Evolutionary conservation across 2,797 vertebrate genomes (phyloP), one percentile per base, ranked within the genome.

Genomic region (Esox lucius): DNA sequence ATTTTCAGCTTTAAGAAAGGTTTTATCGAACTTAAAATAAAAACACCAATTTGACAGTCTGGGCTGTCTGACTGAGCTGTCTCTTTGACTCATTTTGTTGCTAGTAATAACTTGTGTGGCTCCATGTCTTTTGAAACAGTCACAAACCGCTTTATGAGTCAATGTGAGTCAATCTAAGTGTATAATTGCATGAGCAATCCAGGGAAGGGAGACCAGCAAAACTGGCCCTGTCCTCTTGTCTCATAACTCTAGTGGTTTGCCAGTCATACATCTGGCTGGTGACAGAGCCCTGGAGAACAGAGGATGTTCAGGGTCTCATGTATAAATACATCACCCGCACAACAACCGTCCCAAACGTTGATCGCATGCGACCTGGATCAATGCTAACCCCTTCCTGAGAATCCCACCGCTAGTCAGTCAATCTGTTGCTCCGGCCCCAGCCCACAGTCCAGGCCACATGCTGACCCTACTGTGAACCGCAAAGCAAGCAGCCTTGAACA

Each of bases 221-320:
- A 89, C 83, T 78, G 75, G 73, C 76, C 80, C 49, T 70, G 46
- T 7, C 67, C 49, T 73, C 70, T 81, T 70, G 78, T 75, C 59
- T 28, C 17, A n/a, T 56, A n/a, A n/a, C 19, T 42, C 79, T 72
- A 39, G 31, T n/a, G 24, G 67, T 78, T 78, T 80, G 83, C 78
- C 77, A 80, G 84, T 84, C 80, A 79, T 83, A 84, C 78, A 80
- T 89, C 81, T 84, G 78, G 72, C 74, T 62, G 51, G 75, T 84
- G 78, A 69, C 76, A 66, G 74, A 51, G 16, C 31, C 68, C 46
- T 12, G 35, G 2, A 49, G 48, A 33, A 59, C 65, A 59, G 73
- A 84, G 73, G 49, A 76, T 70, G 71, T 56, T 71, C 42, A 61
- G 42, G 46, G 15, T 74, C 62, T 51, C 61, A 81, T 84, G 74